These are phyloP conservation scores for Perdix hodgsoniae DNA, from an alignment of 2,797 vertebrate genomes.

Conservation along the genomic window DNA sequence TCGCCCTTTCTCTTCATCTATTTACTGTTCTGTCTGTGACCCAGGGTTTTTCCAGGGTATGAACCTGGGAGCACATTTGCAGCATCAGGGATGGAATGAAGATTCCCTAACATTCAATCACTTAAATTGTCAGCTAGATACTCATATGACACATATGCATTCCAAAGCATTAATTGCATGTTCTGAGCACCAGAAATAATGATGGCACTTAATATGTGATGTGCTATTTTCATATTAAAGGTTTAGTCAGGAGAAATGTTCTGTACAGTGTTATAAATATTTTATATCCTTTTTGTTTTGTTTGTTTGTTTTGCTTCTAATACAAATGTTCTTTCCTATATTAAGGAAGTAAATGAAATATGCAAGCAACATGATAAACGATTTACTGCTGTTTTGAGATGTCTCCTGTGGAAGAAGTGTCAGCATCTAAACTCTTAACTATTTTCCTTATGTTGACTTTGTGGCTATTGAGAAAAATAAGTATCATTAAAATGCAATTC, in stretches of 20 bases:
- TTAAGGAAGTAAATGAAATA: neutral
- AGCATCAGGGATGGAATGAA: neutral
- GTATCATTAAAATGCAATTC: neutral
- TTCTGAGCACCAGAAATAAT: neutral
- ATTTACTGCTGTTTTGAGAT: neutral
- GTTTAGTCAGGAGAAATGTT: neutral
- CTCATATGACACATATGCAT: neutral
- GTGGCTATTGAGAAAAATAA: neutral
- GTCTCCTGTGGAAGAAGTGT: neutral
- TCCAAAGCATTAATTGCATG: neutral
- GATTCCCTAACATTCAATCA: neutral
- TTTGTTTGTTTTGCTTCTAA: neutral
- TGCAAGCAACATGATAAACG: neutral
- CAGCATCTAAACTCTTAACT: neutral
- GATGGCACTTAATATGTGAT: neutral
- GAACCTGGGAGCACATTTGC: neutral
- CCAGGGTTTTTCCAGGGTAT: neutral
- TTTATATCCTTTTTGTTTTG: neutral
- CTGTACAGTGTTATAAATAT: neutral
- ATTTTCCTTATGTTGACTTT: neutral
- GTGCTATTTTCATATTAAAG: conserved; percentile 1
- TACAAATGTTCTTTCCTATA: neutral
- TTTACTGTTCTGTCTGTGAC: neutral
- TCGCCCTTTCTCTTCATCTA: neutral
- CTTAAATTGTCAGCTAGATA: neutral